These are phyloP conservation scores for Chalcis sispes DNA, from an alignment of 2,888 invertebrate genomes.

Conservation along the genomic window DNA sequence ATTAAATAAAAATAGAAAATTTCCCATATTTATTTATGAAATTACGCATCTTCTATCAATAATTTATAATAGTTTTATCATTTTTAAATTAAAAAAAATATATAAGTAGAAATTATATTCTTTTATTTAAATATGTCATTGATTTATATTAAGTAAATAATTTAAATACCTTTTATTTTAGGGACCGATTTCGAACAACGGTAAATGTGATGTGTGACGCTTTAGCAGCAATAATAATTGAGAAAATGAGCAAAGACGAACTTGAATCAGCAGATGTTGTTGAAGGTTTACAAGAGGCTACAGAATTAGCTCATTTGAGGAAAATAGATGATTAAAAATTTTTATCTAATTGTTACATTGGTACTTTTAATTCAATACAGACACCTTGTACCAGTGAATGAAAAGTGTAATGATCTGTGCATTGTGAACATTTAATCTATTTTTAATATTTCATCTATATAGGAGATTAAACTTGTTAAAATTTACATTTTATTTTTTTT, in stretches of 20 bases:
- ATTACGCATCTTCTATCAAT: too few species aligned
- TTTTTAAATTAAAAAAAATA: too few species aligned
- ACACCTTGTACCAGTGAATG: slow-evolving; percentile 33
- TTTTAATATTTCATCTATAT: slow-evolving; percentile 30
- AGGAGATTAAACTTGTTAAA: slow-evolving; percentile 14
- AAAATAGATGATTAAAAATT: slow-evolving; percentile 50
- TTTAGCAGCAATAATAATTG: slow-evolving; percentile 93
- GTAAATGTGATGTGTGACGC: slow-evolving; percentile 98
- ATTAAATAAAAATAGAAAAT: too few species aligned
- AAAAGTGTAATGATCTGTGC: slow-evolving; percentile 9
- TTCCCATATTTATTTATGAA: too few species aligned
- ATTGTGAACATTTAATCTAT: not conserved
- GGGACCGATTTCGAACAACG: slow-evolving; percentile 91
- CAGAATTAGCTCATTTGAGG: slow-evolving; percentile 65
- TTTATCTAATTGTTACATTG: slow-evolving; percentile 17
- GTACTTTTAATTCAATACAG: slow-evolving; percentile 2
- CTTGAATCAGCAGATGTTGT: slow-evolving; percentile 72
- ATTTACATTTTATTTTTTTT: slow-evolving; percentile 20
- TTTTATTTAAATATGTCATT: too few species aligned
- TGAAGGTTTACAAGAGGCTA: slow-evolving; percentile 64
- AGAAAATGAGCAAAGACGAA: slow-evolving; percentile 88
- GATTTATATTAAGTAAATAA: too few species aligned
- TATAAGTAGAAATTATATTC: too few species aligned
- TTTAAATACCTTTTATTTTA: slow-evolving; percentile 70
- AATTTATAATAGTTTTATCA: too few species aligned